These are phyloP conservation scores for Ornithorhynchus anatinus DNA, from an alignment of 2,113 vertebrate species.

Conservation along the genomic window DNA sequence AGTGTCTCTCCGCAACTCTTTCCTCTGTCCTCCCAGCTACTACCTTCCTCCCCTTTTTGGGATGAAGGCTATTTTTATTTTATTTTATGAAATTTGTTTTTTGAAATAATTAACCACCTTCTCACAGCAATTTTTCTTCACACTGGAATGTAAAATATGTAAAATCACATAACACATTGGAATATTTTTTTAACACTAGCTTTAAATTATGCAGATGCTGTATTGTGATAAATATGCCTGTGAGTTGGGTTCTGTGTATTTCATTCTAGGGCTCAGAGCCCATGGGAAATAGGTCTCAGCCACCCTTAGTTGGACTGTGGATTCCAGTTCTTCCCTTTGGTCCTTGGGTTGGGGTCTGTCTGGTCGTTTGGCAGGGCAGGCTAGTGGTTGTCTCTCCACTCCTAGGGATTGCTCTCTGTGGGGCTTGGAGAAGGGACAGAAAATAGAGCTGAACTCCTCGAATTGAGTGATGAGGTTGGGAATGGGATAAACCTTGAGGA, in stretches of 20 bases:
- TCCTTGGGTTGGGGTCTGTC: too few species aligned
- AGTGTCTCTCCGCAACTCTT: too few species aligned
- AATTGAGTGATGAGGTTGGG: too few species aligned
- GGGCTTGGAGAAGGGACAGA: too few species aligned
- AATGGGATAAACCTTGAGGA: too few species aligned
- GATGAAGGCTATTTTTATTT: conserved; percentile 58
- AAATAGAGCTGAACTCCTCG: too few species aligned
- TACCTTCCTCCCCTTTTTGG: conserved; percentile 35
- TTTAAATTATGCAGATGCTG: conserved; percentile 74
- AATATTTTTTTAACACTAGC: conserved; percentile 71
- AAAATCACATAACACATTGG: conserved; percentile 73
- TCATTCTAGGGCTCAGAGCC: conserved; percentile 34
- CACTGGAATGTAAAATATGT: conserved; percentile 64
- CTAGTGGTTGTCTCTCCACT: too few species aligned
- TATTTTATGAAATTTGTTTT: conserved; percentile 56
- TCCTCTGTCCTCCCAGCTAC: neutral
- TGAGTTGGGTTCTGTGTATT: conserved; percentile 54
- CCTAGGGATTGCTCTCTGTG: too few species aligned
- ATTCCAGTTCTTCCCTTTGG: too few species aligned
- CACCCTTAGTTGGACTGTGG: too few species aligned
- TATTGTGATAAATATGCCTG: conserved; percentile 73
- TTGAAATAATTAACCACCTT: conserved; percentile 75
- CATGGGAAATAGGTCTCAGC: neutral
- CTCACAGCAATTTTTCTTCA: conserved; percentile 70
- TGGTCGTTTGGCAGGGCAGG: too few species aligned